phyloP scores from a whole-genome alignment of 2,888 invertebrate species.

The Troides helena region DNA sequence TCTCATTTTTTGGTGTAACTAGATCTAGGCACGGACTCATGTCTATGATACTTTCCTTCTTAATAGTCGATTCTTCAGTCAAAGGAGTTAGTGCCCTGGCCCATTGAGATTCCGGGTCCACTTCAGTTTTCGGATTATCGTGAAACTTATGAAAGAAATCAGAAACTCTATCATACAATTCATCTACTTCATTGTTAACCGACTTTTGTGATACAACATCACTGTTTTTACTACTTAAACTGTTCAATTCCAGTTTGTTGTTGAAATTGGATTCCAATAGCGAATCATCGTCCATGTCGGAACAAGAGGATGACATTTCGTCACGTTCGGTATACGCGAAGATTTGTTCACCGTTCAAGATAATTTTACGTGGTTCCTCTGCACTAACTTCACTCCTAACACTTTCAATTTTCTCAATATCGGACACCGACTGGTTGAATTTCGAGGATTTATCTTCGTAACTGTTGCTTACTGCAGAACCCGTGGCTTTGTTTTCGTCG shows the following conservation, averaged over 20 bases:
- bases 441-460: slow-evolving; percentile 55
- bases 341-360: slow-evolving; percentile 45
- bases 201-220: slow-evolving; percentile 52
- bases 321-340: slow-evolving; percentile 38
- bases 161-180: slow-evolving; percentile 57
- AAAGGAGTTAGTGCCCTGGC: slow-evolving; percentile 58
- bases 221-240: slow-evolving; percentile 33
- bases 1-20: slow-evolving; percentile 30
- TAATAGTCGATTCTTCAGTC: slow-evolving; percentile 62
- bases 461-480: slow-evolving; percentile 32
- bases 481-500: background rate
- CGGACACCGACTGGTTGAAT: slow-evolving; percentile 44
- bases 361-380: slow-evolving; percentile 31
- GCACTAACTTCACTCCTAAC: slow-evolving; percentile 17
- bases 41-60: slow-evolving; percentile 52
- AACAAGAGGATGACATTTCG: slow-evolving; percentile 42
- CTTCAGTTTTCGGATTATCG: slow-evolving; percentile 33
- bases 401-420: slow-evolving; percentile 39
- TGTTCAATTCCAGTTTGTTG: slow-evolving; percentile 21
- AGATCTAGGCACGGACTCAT: slow-evolving; percentile 42
- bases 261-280: slow-evolving; percentile 45
- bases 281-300: slow-evolving; percentile 66
- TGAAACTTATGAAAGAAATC: slow-evolving; percentile 45
- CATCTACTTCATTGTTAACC: slow-evolving; percentile 57
- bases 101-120: slow-evolving; percentile 42